These are phyloP conservation scores for Dicycla oo DNA, from an alignment of 2,888 invertebrate species.

Conservation along the genomic window DNA sequence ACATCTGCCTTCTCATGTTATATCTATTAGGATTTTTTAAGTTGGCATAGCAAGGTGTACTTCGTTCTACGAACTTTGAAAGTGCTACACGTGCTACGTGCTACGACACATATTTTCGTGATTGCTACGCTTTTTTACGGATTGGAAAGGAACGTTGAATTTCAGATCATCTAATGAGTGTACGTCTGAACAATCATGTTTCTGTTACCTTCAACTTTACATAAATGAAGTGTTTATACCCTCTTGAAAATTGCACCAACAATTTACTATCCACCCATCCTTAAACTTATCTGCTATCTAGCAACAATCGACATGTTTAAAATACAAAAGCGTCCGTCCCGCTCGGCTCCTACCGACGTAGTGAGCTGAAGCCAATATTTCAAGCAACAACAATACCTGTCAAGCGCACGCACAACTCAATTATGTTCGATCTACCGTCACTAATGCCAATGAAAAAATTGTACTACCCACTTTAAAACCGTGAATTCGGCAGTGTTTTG, in stretches of 20 bases:
- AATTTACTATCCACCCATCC: background rate
- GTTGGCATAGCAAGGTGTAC: background rate
- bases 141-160: no score
- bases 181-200: no score
- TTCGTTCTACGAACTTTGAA: background rate
- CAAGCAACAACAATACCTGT: slow-evolving; percentile 72
- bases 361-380: slow-evolving; percentile 62
- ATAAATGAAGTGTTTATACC: no score
- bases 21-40: no score
- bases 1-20: no score
- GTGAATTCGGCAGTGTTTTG: slow-evolving; percentile 60
- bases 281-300: background rate
- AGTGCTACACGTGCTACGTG: slow-evolving; percentile 6
- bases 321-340: slow-evolving; percentile 33
- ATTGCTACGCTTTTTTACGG: no score
- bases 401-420: slow-evolving; percentile 74
- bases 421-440: slow-evolving; percentile 75
- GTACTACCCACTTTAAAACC: slow-evolving; percentile 59
- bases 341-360: slow-evolving; percentile 41
- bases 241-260: no score
- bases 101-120: background rate
- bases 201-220: no score
- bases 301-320: slow-evolving; percentile 14
- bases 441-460: slow-evolving; percentile 73
- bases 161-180: no score